Percentiles rank a stretch among this genome's conserved stretches.
Evolutionary conservation across 2,888 invertebrate species (phyloP).

Genomic region (Drepanosiphum platanoidis): DNA sequence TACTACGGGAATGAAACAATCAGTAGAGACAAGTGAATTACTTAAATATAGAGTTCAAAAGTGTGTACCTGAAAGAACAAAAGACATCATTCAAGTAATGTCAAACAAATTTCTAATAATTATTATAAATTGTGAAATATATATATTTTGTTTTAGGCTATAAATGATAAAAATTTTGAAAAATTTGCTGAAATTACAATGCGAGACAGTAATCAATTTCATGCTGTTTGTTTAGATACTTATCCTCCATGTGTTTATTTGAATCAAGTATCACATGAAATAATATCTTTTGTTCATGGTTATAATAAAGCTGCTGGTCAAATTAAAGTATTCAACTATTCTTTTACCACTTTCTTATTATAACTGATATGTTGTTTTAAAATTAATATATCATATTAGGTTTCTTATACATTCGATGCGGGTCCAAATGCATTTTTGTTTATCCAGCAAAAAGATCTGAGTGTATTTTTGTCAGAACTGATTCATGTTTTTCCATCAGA

Average conservation of each 20-base stretch:
- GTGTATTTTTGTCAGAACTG: constrained; percentile 75
- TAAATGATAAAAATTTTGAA: constrained; percentile 78
- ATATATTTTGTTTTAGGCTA: constrained; percentile 69
- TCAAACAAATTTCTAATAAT: constrained; percentile 17
- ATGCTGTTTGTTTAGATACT: constrained; percentile 92
- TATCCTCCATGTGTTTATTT: constrained; percentile 94
- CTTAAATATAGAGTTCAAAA: constrained; percentile 78
- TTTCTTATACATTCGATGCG: constrained; percentile 98
- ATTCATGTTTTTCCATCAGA: constrained; percentile 76
- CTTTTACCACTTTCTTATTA: neutral
- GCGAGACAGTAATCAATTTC: constrained; percentile 97
- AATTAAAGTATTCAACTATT: constrained; percentile 70
- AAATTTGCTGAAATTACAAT: constrained; percentile 93
- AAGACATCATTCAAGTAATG: constrained; percentile 70
- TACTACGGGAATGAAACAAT: constrained; percentile 87
- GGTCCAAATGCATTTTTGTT: constrained; percentile 96
- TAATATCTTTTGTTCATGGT: constrained; percentile 82
- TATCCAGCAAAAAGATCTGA: constrained; percentile 79
- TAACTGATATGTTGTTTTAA: neutral
- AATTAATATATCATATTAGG: constrained; percentile 68
- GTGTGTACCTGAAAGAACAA: constrained; percentile 79
- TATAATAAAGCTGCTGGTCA: constrained; percentile 79
- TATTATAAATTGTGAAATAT: constrained; percentile 3
- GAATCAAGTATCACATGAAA: constrained; percentile 85
- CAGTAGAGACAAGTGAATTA: constrained; percentile 83